Percentiles rank a stretch among this genome's conserved stretches.
Evolutionary conservation across 2,797 vertebrate genomes (phyloP).

Genomic region (Eulemur albifrons): DNA sequence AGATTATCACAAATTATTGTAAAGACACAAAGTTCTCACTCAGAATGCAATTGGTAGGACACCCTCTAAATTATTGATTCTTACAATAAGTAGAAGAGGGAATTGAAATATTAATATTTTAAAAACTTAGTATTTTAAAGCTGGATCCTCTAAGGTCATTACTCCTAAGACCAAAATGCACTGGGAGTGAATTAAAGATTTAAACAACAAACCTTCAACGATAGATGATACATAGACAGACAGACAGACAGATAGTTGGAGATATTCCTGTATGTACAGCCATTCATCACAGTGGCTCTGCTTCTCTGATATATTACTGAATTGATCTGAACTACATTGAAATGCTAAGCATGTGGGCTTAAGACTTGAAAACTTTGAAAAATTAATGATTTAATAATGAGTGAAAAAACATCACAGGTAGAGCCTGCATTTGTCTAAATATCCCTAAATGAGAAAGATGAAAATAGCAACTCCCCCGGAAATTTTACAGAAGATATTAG

Average conservation of each 20-base stretch:
- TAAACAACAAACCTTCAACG: neutral
- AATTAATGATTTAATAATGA: conserved; percentile 38
- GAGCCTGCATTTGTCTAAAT: conserved; percentile 13
- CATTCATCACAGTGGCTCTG: neutral
- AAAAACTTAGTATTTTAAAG: neutral
- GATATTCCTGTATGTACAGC: neutral
- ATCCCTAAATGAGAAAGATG: neutral
- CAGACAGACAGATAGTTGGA: neutral
- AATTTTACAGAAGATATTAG: neutral
- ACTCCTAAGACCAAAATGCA: neutral
- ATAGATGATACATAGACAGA: neutral
- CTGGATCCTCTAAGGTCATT: neutral
- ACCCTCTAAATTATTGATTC: neutral
- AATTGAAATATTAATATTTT: neutral
- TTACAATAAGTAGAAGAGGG: neutral
- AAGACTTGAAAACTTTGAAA: conserved; percentile 43
- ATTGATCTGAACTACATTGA: neutral
- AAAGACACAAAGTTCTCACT: neutral
- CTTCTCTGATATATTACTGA: neutral
- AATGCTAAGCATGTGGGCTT: conserved; percentile 4
- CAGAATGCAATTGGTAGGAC: neutral
- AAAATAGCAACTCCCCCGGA: neutral
- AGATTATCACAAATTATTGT: neutral
- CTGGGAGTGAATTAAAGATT: conserved; percentile 9
- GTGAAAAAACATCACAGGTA: neutral